Evolutionary conservation across 2,797 vertebrate species (phyloP).

Genomic region (Pantherophis vulpinus): DNA sequence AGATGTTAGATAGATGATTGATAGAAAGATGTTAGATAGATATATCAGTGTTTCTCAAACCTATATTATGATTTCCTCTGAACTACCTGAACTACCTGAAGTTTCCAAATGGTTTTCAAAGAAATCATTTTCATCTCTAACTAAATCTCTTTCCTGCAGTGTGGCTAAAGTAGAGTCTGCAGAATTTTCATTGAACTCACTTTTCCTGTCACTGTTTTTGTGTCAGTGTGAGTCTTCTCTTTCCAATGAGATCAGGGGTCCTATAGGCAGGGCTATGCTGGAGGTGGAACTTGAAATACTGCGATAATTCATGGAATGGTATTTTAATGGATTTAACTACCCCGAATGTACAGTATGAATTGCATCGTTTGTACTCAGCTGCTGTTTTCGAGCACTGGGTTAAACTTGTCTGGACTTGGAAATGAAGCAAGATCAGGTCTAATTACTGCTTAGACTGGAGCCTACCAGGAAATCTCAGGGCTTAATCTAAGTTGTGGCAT

Average conservation of each 20-base stretch:
- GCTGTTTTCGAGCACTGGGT: not conserved
- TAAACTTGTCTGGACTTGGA: not conserved
- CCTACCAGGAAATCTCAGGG: not conserved
- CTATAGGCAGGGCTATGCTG: not conserved
- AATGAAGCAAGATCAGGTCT: not conserved
- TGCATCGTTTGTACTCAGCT: not conserved
- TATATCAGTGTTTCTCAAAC: too few species aligned
- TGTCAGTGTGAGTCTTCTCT: not conserved
- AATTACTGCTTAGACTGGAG: not conserved
- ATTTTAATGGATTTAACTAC: not conserved
- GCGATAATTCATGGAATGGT: not conserved
- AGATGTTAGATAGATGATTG: too few species aligned
- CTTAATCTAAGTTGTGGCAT: not conserved
- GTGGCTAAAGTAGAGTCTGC: not conserved
- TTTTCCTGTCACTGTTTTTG: not conserved
- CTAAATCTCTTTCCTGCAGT: not conserved
- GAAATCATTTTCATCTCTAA: not conserved
- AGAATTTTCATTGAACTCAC: not conserved
- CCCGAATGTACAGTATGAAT: not conserved
- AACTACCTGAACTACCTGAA: not conserved
- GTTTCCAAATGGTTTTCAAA: not conserved
- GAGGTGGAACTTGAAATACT: not conserved
- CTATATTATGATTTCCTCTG: not conserved
- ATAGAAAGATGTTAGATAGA: too few species aligned
- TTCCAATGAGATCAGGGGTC: not conserved